phyloP scores from a whole-genome alignment of 2,113 vertebrate genomes.

The Trichomycterus rosablanca region DNA sequence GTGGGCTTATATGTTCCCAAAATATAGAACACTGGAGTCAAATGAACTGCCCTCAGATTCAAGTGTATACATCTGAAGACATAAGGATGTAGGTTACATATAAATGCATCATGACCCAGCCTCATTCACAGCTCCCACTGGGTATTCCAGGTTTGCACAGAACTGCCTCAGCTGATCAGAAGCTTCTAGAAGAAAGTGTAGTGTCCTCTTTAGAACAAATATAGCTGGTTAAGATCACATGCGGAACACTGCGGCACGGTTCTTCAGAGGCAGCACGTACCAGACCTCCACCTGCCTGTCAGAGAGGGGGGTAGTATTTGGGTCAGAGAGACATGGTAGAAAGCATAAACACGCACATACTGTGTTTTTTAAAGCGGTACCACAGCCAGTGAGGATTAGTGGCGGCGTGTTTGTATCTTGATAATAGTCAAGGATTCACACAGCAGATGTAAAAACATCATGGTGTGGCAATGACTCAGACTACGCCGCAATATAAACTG shows the following conservation, averaged over 20 bases:
- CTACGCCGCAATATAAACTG: too few relatives aligned
- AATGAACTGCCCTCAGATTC: too few relatives aligned
- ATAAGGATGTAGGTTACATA: slow-evolving; percentile 4
- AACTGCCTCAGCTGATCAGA: slow-evolving; percentile 41
- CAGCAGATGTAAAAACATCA: too few relatives aligned
- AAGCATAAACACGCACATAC: slow-evolving; percentile 7
- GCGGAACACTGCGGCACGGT: slow-evolving; percentile 49
- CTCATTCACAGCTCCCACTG: slow-evolving; percentile 42
- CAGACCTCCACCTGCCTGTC: slow-evolving; percentile 54
- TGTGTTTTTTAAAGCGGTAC: slow-evolving; percentile 15
- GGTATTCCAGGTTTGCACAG: slow-evolving; percentile 48
- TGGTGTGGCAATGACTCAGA: too few relatives aligned
- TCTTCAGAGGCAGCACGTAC: slow-evolving; percentile 45
- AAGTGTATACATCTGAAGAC: background rate
- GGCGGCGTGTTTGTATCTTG: slow-evolving; percentile 11
- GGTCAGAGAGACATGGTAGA: slow-evolving; percentile 61
- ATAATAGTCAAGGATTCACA: too few relatives aligned
- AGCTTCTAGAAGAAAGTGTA: slow-evolving; percentile 46
- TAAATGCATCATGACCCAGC: slow-evolving; percentile 35
- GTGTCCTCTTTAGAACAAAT: slow-evolving; percentile 61
- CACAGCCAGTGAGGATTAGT: slow-evolving; percentile 14
- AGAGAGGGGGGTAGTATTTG: slow-evolving; percentile 57
- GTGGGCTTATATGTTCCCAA: too few relatives aligned
- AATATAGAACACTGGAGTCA: too few relatives aligned
- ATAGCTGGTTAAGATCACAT: slow-evolving; percentile 56